phyloP scores from a whole-genome alignment of 1,140 invertebrate species.

The Bombus consobrinus region DNA sequence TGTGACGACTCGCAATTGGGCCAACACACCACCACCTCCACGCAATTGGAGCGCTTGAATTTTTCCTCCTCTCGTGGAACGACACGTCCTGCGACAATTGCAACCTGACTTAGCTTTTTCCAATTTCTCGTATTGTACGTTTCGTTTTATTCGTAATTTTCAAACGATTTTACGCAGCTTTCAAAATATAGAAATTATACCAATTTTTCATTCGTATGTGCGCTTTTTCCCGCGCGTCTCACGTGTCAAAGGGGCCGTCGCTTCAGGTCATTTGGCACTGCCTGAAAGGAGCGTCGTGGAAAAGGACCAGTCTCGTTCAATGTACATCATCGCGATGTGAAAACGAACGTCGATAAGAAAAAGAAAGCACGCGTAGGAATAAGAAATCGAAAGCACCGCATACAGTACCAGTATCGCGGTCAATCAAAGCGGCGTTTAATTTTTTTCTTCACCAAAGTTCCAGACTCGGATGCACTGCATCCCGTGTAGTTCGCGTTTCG shows the following conservation, averaged over 20 bases:
- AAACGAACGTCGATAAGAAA: not conserved
- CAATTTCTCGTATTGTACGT: not conserved
- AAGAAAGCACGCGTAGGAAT: not conserved
- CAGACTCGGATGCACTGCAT: too few species aligned
- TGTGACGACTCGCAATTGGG: slow-evolving; percentile 39
- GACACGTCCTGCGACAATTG: too few species aligned
- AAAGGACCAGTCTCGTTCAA: not conserved
- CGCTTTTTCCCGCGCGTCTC: not conserved
- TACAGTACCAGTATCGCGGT: too few species aligned
- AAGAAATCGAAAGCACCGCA: not conserved
- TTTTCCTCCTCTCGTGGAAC: not conserved
- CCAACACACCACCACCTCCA: not conserved
- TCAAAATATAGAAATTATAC: too few species aligned
- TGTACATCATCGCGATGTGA: not conserved
- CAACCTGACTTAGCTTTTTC: not conserved
- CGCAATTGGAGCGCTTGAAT: not conserved
- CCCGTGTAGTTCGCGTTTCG: not conserved
- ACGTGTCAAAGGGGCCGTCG: not conserved
- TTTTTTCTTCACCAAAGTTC: not conserved
- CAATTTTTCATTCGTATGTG: not conserved
- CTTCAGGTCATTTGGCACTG: not conserved
- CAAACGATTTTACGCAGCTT: too few species aligned
- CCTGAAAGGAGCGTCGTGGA: not conserved
- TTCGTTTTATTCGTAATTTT: not conserved
- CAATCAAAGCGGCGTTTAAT: slow-evolving; percentile 1